A percentile compares a stretch with the other conserved stretches of the same genome.
These are phyloP conservation scores for Girardinus metallicus DNA, from an alignment of 2,797 vertebrate genomes.

Conservation along the genomic window DNA sequence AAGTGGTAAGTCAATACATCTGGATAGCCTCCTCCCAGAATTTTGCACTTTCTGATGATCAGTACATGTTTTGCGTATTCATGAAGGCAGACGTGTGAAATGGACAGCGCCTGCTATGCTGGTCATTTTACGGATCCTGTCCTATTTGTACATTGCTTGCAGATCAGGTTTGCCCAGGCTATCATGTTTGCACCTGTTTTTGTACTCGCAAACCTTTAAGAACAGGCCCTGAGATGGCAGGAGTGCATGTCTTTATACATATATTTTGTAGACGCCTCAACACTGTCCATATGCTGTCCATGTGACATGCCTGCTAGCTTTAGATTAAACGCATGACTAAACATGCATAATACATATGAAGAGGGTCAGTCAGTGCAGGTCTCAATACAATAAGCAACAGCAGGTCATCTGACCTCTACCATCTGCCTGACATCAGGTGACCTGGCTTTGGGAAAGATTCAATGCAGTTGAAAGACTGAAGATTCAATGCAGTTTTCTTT, in stretches of 20 bases:
- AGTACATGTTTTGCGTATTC: not conserved
- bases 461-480: not conserved
- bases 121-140: not conserved
- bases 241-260: not conserved
- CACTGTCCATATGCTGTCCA: not conserved
- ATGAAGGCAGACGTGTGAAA: not conserved
- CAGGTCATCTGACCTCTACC: slow-evolving; percentile 34
- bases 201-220: slow-evolving; percentile 1
- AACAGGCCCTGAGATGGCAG: not conserved
- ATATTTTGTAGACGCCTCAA: not conserved
- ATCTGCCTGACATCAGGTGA: slow-evolving; percentile 31
- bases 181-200: not conserved
- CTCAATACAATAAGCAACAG: slow-evolving; percentile 12
- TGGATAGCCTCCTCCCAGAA: not conserved
- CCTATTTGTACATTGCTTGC: not conserved
- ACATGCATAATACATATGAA: slow-evolving; percentile 2
- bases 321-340: slow-evolving; percentile 12
- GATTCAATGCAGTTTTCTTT: not conserved
- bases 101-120: not conserved
- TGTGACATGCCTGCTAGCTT: not conserved
- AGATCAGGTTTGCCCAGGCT: not conserved
- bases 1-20: not conserved
- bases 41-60: not conserved
- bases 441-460: not conserved
- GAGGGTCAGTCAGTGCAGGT: slow-evolving; percentile 33